A percentile compares a stretch with the other conserved stretches of the same genome.
Evolutionary conservation across 1,140 invertebrate genomes (phyloP).

Genomic region (Calliphora vicina): DNA sequence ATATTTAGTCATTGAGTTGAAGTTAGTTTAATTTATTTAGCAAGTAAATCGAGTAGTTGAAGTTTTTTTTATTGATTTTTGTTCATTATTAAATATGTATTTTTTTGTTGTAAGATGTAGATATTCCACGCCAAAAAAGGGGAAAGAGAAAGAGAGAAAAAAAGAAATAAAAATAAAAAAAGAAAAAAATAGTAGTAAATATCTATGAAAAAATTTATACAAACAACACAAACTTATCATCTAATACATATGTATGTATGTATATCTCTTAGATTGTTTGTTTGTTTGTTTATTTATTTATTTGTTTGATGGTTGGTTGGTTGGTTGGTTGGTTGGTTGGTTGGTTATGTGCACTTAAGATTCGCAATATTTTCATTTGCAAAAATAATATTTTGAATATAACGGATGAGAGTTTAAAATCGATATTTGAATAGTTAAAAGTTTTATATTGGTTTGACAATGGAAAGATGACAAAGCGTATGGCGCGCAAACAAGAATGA

Average conservation of each 20-base stretch:
- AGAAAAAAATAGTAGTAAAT: conserved; percentile 10
- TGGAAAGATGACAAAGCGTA: background rate
- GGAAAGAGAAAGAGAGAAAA: conserved; percentile 21
- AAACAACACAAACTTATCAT: too few relatives aligned
- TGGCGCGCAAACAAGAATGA: background rate
- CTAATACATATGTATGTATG: too few relatives aligned
- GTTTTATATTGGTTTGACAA: background rate
- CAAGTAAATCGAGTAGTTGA: background rate
- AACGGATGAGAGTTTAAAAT: background rate
- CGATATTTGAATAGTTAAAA: background rate
- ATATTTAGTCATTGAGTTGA: background rate
- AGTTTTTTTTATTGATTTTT: too few relatives aligned
- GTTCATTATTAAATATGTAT: background rate
- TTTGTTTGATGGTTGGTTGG: too few relatives aligned
- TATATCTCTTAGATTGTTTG: too few relatives aligned
- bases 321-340: background rate
- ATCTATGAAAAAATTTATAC: background rate
- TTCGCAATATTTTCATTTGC: background rate
- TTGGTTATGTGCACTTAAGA: background rate
- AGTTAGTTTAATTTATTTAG: background rate
- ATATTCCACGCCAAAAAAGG: background rate
- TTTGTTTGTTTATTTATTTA: background rate
- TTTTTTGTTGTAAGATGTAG: conserved; percentile 11
- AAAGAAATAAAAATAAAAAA: conserved; percentile 18
- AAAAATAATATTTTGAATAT: background rate